Conservation (phyloP, 2,888 invertebrate species). For the Conchocele bisecta region DNA sequence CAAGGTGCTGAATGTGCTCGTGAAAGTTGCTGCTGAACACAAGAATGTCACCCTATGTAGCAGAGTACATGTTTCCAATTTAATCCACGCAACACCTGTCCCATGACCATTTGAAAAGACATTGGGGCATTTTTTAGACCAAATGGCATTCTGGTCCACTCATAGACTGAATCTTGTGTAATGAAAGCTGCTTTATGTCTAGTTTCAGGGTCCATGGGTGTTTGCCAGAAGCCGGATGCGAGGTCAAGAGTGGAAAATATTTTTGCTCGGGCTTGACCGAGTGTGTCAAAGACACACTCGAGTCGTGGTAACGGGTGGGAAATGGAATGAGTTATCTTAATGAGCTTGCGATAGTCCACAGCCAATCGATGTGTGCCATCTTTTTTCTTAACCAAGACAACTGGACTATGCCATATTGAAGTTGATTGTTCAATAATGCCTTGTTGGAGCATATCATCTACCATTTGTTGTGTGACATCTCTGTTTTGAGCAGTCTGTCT, state of each 20-base stretch:
- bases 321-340: conserved; percentile 50
- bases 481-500: neutral
- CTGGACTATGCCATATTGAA: conserved; percentile 45
- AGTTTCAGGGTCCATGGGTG: conserved; percentile 44
- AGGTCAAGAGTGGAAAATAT: conserved; percentile 49
- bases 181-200: conserved; percentile 61
- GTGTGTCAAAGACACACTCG: conserved; percentile 48
- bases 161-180: conserved; percentile 50
- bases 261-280: conserved; percentile 38
- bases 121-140: conserved; percentile 53
- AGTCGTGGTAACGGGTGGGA: conserved; percentile 55
- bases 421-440: conserved; percentile 45
- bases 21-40: conserved; percentile 54
- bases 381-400: conserved; percentile 51
- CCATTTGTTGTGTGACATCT: neutral
- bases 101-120: conserved; percentile 54
- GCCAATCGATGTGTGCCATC: conserved; percentile 46
- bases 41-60: conserved; percentile 58
- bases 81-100: conserved; percentile 52
- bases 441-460: conserved; percentile 23
- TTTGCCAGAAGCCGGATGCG: conserved; percentile 47
- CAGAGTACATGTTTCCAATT: conserved; percentile 61
- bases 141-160: conserved; percentile 48
- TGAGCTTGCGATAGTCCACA: conserved; percentile 52
- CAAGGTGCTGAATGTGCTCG: conserved; percentile 51